phyloP scores from a whole-genome alignment of 2,888 invertebrate genomes.

The Stenolophus ochropezus region DNA sequence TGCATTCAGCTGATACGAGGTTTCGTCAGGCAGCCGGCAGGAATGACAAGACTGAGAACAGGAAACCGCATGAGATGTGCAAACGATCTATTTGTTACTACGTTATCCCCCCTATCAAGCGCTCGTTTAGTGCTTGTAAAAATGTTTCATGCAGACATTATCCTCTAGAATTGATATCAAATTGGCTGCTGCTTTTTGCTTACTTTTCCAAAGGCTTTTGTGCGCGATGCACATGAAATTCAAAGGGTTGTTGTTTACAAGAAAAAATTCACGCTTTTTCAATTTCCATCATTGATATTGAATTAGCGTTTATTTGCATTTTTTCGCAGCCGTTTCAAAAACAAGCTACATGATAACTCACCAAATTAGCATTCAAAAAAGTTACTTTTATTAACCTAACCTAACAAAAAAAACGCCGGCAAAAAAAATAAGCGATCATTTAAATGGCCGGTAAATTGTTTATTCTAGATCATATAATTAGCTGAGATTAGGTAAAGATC shows the following conservation, averaged over 20 bases:
- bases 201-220: background rate
- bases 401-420: too few relatives aligned
- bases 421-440: too few relatives aligned
- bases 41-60: slow-evolving; percentile 22
- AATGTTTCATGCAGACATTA: slow-evolving; percentile 27
- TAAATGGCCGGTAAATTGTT: too few relatives aligned
- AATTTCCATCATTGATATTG: background rate
- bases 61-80: slow-evolving; percentile 43
- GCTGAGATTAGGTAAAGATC: too few relatives aligned
- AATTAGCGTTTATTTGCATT: background rate
- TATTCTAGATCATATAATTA: too few relatives aligned
- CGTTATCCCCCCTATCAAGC: background rate
- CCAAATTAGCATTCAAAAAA: too few relatives aligned
- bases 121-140: slow-evolving; percentile 29
- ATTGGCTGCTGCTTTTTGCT: slow-evolving; percentile 24
- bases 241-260: background rate
- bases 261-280: background rate
- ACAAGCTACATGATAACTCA: too few relatives aligned
- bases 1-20: slow-evolving; percentile 44
- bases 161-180: slow-evolving; percentile 19
- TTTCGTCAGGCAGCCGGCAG: slow-evolving; percentile 2
- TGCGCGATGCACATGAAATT: background rate
- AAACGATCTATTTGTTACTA: slow-evolving; percentile 32
- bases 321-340: background rate
- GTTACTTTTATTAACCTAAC: too few relatives aligned